Conservation (phyloP, 2,113 vertebrate genomes). For the Promerops cafer region DNA sequence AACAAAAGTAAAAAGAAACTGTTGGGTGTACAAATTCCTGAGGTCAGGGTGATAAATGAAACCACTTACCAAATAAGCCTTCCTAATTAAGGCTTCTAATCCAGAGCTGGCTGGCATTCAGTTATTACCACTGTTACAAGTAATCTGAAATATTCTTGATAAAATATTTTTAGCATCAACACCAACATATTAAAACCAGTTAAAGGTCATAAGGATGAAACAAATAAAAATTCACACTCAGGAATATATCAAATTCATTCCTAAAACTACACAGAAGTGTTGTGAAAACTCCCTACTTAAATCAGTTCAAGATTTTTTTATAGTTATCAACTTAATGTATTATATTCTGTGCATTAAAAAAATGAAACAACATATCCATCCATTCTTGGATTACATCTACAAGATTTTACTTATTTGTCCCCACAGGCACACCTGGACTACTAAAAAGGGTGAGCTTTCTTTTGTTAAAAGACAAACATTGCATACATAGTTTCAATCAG, state of each 20-base stretch:
- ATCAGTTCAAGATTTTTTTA: neutral
- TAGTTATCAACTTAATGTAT: neutral
- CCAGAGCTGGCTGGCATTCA: slow-evolving; percentile 45
- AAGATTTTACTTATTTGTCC: neutral
- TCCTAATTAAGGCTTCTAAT: slow-evolving; percentile 58
- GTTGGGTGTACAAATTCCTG: neutral
- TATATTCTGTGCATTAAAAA: neutral
- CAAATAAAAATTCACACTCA: neutral
- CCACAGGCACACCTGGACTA: neutral
- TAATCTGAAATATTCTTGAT: slow-evolving; percentile 65
- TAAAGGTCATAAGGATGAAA: slow-evolving; percentile 54
- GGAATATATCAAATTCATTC: neutral
- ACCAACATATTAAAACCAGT: neutral
- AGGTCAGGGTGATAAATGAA: slow-evolving; percentile 51
- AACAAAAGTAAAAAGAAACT: neutral
- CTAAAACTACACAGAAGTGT: neutral
- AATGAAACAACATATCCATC: neutral
- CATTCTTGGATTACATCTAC: neutral
- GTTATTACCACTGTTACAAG: slow-evolving; percentile 49
- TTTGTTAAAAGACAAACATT: neutral
- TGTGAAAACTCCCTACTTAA: neutral
- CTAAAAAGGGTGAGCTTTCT: neutral
- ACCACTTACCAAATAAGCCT: slow-evolving; percentile 64
- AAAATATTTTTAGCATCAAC: slow-evolving; percentile 60
- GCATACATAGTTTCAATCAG: neutral